Conservation (phyloP, 2,888 invertebrate species). For the Strigamia transsilvanica region DNA sequence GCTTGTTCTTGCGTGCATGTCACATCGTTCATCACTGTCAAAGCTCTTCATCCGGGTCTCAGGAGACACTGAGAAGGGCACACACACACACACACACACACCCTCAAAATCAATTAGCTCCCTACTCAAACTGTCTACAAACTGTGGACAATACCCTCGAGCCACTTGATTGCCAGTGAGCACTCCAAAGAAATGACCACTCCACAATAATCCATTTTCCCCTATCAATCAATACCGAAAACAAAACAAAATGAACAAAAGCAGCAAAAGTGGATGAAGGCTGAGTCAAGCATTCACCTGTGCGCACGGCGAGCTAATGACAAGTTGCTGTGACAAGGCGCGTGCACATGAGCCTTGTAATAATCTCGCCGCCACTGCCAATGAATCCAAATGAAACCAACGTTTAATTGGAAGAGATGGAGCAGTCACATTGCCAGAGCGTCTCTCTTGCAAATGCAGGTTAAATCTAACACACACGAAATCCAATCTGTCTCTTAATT, state of each 20-base stretch:
- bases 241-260: not conserved
- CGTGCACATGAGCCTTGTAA: constrained; percentile 22
- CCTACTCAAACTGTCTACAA: constrained; percentile 7
- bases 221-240: not conserved
- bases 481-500: constrained; percentile 12
- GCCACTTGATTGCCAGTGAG: not conserved
- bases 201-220: not conserved
- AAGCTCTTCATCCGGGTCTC: constrained; percentile 15
- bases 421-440: not conserved
- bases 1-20: constrained; percentile 1
- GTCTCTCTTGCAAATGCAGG: not conserved
- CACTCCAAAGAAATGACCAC: constrained; percentile 18
- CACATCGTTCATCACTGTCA: constrained; percentile 26
- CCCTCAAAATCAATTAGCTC: constrained; percentile 35
- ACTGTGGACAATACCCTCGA: constrained; percentile 13
- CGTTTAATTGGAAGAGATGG: constrained; percentile 34
- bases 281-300: not conserved
- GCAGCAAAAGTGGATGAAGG: not conserved
- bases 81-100: no score
- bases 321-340: constrained; percentile 29
- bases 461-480: no score
- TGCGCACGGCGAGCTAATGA: not conserved
- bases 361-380: constrained; percentile 41
- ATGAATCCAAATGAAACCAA: constrained; percentile 43
- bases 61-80: not conserved